Evolutionary conservation across 2,888 invertebrate species (phyloP).

Genomic region (Amblyjoppa fuscipennis): DNA sequence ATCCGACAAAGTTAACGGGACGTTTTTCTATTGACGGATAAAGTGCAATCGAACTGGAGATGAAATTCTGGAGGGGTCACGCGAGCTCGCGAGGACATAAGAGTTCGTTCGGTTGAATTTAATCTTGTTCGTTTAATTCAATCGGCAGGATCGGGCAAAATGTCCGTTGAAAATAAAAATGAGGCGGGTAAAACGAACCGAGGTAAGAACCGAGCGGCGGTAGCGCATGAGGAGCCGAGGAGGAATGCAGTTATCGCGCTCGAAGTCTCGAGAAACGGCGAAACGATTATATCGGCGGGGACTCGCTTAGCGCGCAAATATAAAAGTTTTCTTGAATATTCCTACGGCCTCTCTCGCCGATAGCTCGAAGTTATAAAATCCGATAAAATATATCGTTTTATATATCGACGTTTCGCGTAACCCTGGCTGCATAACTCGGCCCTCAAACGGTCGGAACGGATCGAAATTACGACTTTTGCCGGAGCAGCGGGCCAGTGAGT

Average conservation of each 20-base stretch:
- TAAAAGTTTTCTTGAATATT: conserved; percentile 33
- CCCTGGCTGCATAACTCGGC: conserved; percentile 51
- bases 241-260: conserved; percentile 65
- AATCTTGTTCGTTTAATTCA: conserved; percentile 38
- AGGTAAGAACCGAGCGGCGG: background rate
- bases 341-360: conserved; percentile 9
- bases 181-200: conserved; percentile 12
- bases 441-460: conserved; percentile 45
- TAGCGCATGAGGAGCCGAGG: conserved; percentile 22
- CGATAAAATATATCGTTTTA: conserved; percentile 65
- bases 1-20: conserved; percentile 24
- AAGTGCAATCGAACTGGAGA: conserved; percentile 42
- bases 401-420: conserved; percentile 62
- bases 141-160: conserved; percentile 3
- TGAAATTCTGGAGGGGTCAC: conserved; percentile 33
- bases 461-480: conserved; percentile 62
- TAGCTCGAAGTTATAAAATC: conserved; percentile 52
- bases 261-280: conserved; percentile 48
- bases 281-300: conserved; percentile 61
- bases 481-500: background rate
- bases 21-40: conserved; percentile 15
- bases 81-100: conserved; percentile 19
- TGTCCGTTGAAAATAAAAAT: background rate
- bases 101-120: conserved; percentile 36
- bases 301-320: conserved; percentile 35